These are phyloP conservation scores for Sebastes oblongus DNA, from an alignment of 2,797 vertebrate species.

Conservation along the genomic window DNA sequence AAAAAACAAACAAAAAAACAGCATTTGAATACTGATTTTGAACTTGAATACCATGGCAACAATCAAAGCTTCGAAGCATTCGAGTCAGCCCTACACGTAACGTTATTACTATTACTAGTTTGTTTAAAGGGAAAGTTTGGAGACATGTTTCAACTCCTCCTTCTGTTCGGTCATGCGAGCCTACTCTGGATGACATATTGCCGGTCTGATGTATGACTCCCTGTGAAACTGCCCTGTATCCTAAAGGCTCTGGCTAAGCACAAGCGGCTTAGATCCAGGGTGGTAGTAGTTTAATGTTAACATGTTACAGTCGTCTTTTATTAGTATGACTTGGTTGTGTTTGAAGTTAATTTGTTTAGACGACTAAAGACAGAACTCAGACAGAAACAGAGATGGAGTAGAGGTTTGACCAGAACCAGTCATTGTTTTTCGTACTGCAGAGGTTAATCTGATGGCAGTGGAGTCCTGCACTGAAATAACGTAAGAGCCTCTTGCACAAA, in stretches of 20 bases:
- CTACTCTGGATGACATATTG: too few species aligned
- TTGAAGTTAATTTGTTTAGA: not conserved
- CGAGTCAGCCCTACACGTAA: too few species aligned
- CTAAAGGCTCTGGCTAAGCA: conserved; percentile 7
- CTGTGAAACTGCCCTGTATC: not conserved
- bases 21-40: too few species aligned
- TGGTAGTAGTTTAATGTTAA: conserved; percentile 20
- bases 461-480: not conserved
- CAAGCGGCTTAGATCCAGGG: not conserved
- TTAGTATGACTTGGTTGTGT: not conserved
- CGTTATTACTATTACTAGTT: too few species aligned
- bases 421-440: conserved; percentile 1
- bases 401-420: not conserved
- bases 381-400: not conserved
- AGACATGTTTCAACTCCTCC: too few species aligned
- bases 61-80: too few species aligned
- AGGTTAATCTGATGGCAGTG: not conserved
- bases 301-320: not conserved
- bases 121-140: too few species aligned
- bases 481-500: not conserved
- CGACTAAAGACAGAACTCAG: not conserved
- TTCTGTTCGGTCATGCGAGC: too few species aligned
- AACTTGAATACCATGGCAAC: too few species aligned
- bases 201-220: too few species aligned
- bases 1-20: too few species aligned